Evolutionary conservation across 2,113 vertebrate genomes (phyloP).

Genomic region (Megalops atlanticus): DNA sequence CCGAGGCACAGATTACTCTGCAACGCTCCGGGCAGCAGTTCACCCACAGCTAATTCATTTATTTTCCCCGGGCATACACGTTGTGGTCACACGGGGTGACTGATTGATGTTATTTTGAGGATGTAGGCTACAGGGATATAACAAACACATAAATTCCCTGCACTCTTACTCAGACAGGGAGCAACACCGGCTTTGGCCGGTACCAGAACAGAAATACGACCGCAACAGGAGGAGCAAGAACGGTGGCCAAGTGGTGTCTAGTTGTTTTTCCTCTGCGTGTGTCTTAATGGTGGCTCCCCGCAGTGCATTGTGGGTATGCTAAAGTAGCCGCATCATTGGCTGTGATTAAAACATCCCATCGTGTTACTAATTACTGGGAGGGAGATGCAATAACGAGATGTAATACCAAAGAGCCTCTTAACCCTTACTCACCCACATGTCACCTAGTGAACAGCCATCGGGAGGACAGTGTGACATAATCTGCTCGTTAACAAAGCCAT

Average conservation of each 20-base stretch:
- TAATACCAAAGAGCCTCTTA: not conserved
- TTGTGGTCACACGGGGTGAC: not conserved
- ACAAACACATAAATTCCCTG: not conserved
- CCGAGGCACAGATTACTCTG: not conserved
- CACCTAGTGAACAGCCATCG: not conserved
- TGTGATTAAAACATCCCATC: not conserved
- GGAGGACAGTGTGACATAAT: too few relatives aligned
- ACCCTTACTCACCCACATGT: not conserved
- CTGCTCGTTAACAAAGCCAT: too few relatives aligned
- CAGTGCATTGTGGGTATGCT: not conserved
- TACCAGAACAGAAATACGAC: not conserved
- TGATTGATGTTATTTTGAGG: not conserved
- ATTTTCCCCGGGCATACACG: not conserved
- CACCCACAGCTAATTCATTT: not conserved
- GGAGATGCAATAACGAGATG: too few relatives aligned
- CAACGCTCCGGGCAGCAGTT: not conserved
- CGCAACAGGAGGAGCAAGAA: not conserved
- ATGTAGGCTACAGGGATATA: not conserved
- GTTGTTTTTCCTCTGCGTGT: not conserved
- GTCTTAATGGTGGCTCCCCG: not conserved
- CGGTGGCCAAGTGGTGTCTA: not conserved
- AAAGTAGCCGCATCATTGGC: not conserved
- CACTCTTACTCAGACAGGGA: not conserved
- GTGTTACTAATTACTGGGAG: not conserved
- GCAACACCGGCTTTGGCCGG: not conserved